Base-by-base conservation (phyloP, 2,797 vertebrate genomes). In the Scomberomorus guttatus region DNA sequence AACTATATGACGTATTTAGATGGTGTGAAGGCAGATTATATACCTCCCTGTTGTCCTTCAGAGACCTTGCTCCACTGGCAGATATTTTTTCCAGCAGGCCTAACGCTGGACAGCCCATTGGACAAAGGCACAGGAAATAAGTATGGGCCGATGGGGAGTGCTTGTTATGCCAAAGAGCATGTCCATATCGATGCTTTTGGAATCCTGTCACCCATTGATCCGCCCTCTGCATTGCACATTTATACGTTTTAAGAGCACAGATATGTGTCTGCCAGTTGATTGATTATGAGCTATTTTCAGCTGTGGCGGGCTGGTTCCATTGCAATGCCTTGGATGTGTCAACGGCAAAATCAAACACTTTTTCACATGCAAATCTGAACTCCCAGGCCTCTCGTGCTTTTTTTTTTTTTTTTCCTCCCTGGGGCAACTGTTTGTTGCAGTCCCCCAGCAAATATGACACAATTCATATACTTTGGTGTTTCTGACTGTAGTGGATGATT, bases 221-320 rank as follows among this genome's bases (percentile, higher is more conserved):
- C 11, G 72, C 82, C 84, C 87, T 88, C 92, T 86, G 90, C 92
- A 77, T 92, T 81, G 90, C 91, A 91, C 92, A 93, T 93, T 93
- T 94, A 89, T 93, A 90, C 77, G 84, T 93, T 93, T 93, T 92
- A 93, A 92, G 90, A 92, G 88, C 86, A 93, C 92, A 94, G 92
- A 94, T 94, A 92, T 93, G 92, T 88, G 90, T 94, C 91, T 93
- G 93, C 90, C 89, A 81, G 91, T 85, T 91, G 91, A 94, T 94
- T 92, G 94, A 94, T 93, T 89, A 86, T 39, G 69, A 87, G 92
- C 93, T 93, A 92, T 94, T 94, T 94, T 90, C 75, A 79, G 91
- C 87, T 13, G 78, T 75, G 62, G 83, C 71, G 6, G 87, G 80
- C 86, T 60, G 81, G 86, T 93, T 93, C 89, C 84, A 92, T 90